These are phyloP conservation scores for Drosophila macrospina DNA, from an alignment of 2,888 invertebrate genomes.

Conservation along the genomic window DNA sequence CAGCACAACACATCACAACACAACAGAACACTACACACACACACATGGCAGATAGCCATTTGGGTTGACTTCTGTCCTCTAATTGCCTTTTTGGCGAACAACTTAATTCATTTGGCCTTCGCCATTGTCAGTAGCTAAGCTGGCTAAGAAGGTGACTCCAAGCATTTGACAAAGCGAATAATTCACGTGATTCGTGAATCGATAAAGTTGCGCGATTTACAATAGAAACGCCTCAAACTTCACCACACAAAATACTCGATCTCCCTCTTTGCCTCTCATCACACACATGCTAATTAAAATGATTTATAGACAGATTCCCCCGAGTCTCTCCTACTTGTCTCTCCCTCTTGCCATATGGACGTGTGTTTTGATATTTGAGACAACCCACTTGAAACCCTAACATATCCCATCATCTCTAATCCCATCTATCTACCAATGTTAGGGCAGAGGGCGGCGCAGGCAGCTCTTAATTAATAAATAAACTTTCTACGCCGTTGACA, in stretches of 20 bases:
- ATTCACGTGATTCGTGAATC: conserved; percentile 53
- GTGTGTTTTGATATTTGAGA: conserved; percentile 36
- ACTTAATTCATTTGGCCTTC: conserved; percentile 66
- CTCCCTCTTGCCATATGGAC: conserved; percentile 41
- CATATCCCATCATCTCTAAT: background rate
- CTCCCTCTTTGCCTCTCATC: background rate
- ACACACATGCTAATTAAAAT: conserved; percentile 70
- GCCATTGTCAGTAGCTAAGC: conserved; percentile 20
- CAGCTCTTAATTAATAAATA: conserved; percentile 65
- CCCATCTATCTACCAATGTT: background rate
- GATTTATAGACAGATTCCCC: conserved; percentile 60
- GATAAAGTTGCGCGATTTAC: conserved; percentile 50
- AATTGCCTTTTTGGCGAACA: conserved; percentile 67
- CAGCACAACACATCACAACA: conserved; percentile 15
- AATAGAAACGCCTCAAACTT: conserved; percentile 24
- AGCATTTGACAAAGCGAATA: conserved; percentile 59
- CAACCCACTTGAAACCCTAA: conserved; percentile 17
- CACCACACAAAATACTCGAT: background rate
- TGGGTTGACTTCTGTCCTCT: conserved; percentile 38
- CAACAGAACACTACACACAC: background rate
- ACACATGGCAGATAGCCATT: conserved; percentile 6
- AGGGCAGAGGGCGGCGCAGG: background rate
- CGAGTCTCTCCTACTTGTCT: background rate
- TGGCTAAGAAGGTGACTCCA: conserved; percentile 37
- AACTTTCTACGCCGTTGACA: conserved; percentile 30